Percentiles rank a stretch among this genome's conserved stretches.
Conservation (phyloP, 1,140 invertebrate species). For the Nephila pilipes region DNA sequence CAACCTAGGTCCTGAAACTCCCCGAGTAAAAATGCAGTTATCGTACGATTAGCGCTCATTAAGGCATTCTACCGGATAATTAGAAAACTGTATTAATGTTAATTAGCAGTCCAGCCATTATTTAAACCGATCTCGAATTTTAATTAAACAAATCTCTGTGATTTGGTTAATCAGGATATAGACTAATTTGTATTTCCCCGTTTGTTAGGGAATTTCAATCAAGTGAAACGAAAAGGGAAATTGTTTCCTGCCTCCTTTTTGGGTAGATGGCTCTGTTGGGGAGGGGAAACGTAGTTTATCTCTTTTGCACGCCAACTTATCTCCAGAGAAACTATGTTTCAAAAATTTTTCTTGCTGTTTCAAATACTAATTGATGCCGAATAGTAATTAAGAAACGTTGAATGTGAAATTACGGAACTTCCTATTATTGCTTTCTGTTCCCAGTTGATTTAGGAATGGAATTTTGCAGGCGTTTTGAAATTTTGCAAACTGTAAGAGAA, state of each 20-base stretch:
- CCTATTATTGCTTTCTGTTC: background rate
- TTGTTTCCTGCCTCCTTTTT: background rate
- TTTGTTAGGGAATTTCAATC: slow-evolving; percentile 18
- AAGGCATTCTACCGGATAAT: slow-evolving; percentile 49
- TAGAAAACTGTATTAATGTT: slow-evolving; percentile 64
- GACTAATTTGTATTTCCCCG: slow-evolving; percentile 33
- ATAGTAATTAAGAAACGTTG: background rate
- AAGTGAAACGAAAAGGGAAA: background rate
- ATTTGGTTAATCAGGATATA: slow-evolving; percentile 40
- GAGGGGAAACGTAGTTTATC: background rate
- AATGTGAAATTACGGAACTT: background rate
- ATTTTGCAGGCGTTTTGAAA: background rate
- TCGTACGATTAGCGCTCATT: slow-evolving; percentile 50
- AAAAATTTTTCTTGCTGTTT: background rate
- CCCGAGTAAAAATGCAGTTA: slow-evolving; percentile 19
- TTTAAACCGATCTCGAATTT: slow-evolving; percentile 63
- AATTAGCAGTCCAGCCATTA: slow-evolving; percentile 49
- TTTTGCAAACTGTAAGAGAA: background rate
- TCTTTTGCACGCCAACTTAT: background rate
- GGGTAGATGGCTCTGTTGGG: background rate
- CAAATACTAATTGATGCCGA: background rate
- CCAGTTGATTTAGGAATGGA: background rate
- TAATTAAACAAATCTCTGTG: slow-evolving; percentile 70
- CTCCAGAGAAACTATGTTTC: background rate
- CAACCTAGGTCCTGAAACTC: background rate